Evolutionary conservation across 2,888 invertebrate species (phyloP).

Genomic region (Tortrix viridana): DNA sequence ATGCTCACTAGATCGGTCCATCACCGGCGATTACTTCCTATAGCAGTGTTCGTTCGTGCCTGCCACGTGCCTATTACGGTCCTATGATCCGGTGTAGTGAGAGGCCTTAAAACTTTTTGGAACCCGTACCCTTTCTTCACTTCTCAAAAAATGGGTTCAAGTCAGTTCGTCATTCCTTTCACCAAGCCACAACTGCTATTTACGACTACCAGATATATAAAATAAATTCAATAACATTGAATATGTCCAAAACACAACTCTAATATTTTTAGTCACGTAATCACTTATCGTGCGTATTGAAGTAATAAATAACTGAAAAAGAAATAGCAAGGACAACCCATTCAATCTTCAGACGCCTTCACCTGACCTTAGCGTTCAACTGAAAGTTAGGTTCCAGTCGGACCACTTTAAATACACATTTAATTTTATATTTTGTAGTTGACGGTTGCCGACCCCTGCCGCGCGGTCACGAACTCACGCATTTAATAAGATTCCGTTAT

Average conservation of each 20-base stretch:
- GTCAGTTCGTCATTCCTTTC: too few relatives aligned
- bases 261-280: neutral
- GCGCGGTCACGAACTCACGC: slow-evolving; percentile 29
- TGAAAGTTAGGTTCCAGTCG: slow-evolving; percentile 8
- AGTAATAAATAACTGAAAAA: slow-evolving; percentile 8
- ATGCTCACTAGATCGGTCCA: too few relatives aligned
- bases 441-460: slow-evolving; percentile 30
- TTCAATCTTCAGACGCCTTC: slow-evolving; percentile 12
- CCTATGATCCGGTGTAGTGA: too few relatives aligned
- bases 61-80: too few relatives aligned
- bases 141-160: too few relatives aligned
- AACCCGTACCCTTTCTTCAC: too few relatives aligned
- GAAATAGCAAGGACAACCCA: slow-evolving; percentile 20
- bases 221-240: neutral
- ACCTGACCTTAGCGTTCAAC: slow-evolving; percentile 17
- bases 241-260: neutral
- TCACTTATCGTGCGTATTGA: neutral
- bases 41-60: too few relatives aligned
- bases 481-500: slow-evolving; percentile 19
- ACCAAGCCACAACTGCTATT: too few relatives aligned
- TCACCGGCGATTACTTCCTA: too few relatives aligned
- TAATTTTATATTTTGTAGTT: slow-evolving; percentile 1
- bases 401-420: neutral
- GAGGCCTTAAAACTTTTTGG: too few relatives aligned
- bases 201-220: too few relatives aligned